Evolutionary conservation across 2,888 invertebrate genomes (phyloP).

Genomic region (Caenorhabditis sp.): DNA sequence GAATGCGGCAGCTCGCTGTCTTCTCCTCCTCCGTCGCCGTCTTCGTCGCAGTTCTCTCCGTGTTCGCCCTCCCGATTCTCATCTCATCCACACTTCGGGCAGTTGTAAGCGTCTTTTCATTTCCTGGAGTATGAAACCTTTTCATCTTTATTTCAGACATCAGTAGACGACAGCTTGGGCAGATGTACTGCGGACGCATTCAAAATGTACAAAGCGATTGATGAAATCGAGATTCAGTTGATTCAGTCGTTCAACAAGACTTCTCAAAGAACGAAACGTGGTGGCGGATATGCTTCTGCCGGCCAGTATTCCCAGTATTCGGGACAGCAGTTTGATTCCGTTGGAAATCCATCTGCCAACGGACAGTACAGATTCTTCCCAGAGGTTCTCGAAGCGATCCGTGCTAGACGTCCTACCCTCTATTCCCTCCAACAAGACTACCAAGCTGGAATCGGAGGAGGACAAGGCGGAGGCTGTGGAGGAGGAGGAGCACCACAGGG

Average conservation of each 20-base stretch:
- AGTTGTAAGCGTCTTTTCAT: constrained; percentile 31
- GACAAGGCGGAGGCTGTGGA: constrained; percentile 26
- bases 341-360: constrained; percentile 13
- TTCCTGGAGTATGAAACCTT: background rate
- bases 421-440: constrained; percentile 45
- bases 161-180: constrained; percentile 51
- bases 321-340: constrained; percentile 42
- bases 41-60: constrained; percentile 48
- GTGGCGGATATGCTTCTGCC: constrained; percentile 34
- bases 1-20: constrained; percentile 56
- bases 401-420: constrained; percentile 53
- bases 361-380: constrained; percentile 63
- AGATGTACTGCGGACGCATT: constrained; percentile 55
- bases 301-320: constrained; percentile 12
- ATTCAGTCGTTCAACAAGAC: constrained; percentile 25
- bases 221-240: constrained; percentile 47
- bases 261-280: constrained; percentile 37
- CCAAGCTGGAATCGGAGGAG: constrained; percentile 8
- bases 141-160: constrained; percentile 27
- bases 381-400: constrained; percentile 53
- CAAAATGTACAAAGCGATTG: constrained; percentile 63
- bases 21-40: constrained; percentile 59
- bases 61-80: constrained; percentile 59
- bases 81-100: constrained; percentile 58
- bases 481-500: constrained; percentile 42